phyloP scores from a whole-genome alignment of 2,113 vertebrate species.

The Helogale parvula region DNA sequence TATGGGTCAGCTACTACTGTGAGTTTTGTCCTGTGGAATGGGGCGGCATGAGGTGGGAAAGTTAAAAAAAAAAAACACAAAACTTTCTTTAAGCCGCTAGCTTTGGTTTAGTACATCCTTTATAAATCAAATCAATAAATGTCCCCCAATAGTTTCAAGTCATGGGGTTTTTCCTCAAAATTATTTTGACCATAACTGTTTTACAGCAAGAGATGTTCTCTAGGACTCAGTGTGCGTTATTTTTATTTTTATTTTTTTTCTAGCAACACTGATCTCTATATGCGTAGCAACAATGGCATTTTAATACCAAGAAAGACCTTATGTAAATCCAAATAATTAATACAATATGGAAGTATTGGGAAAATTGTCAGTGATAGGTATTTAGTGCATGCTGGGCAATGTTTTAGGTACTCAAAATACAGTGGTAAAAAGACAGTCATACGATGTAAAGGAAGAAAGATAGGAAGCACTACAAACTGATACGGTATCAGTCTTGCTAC shows the following conservation, averaged over 20 bases:
- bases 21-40: constrained; percentile 29
- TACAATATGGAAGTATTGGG: not conserved
- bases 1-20: constrained; percentile 47
- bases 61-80: not conserved
- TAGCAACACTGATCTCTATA: not conserved
- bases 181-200: not conserved
- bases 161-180: not conserved
- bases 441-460: not conserved
- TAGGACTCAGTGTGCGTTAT: not conserved
- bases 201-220: not conserved
- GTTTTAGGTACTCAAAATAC: not conserved
- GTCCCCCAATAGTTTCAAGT: not conserved
- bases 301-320: not conserved
- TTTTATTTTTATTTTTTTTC: not conserved
- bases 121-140: constrained; percentile 14
- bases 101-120: not conserved
- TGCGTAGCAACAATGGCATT: not conserved
- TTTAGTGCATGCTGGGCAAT: not conserved
- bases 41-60: not conserved
- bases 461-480: not conserved
- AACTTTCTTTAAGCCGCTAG: not conserved
- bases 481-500: not conserved
- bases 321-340: not conserved
- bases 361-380: not conserved
- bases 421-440: not conserved